Conservation (phyloP, 92 coral and sea anemone genomes). For the Porites divaricata region DNA sequence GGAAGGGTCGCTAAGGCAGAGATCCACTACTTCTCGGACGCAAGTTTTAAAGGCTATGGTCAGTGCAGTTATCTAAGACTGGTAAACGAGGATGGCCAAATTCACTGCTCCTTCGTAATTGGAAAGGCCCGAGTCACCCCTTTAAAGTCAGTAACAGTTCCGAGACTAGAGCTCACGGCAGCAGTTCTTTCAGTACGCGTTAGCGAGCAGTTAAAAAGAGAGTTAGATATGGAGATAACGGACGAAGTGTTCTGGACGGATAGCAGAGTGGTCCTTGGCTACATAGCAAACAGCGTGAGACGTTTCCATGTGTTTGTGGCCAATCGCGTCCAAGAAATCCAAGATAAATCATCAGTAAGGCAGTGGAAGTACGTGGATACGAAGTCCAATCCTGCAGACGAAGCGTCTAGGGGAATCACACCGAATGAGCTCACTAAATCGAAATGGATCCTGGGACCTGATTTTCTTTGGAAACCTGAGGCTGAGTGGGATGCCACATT, state of each 20-base stretch:
- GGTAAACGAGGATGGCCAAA: background rate
- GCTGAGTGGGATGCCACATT: no score
- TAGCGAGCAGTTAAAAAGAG: constrained; percentile 16
- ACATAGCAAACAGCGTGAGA: background rate
- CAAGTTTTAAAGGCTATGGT: background rate
- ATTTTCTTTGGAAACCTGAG: no score
- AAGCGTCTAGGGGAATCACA: background rate
- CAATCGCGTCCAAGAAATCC: background rate
- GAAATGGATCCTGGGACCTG: no score
- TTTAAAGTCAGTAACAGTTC: background rate
- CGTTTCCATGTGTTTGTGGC: background rate
- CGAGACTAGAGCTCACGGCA: background rate
- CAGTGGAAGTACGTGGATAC: constrained; percentile 9
- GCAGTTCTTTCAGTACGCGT: background rate
- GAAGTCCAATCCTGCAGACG: background rate
- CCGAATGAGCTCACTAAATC: no score
- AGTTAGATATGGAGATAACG: background rate
- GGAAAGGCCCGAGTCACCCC: background rate
- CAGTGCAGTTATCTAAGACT: background rate
- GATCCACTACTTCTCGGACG: background rate
- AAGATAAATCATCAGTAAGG: background rate
- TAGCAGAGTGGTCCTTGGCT: constrained; percentile 10
- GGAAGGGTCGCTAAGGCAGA: background rate
- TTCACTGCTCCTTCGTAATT: constrained; percentile 10
- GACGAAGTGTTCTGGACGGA: background rate